Conservation (phyloP, 1,140 invertebrate species). For the Philaenus spumarius region DNA sequence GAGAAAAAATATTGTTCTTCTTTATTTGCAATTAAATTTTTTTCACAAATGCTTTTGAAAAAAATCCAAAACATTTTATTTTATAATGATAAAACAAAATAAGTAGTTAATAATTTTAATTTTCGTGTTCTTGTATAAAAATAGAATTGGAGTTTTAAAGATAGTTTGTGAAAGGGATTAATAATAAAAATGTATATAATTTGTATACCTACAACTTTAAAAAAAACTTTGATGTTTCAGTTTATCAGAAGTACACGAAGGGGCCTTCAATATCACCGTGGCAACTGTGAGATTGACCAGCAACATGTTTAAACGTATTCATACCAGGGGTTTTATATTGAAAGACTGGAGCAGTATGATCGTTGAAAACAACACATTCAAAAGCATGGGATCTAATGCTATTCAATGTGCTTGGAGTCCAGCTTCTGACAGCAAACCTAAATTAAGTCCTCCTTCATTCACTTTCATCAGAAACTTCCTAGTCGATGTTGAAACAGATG, state of each 20-base stretch:
- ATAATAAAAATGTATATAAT: no score
- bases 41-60: no score
- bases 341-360: conserved; percentile 53
- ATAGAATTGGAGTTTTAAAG: not conserved
- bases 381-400: conserved; percentile 46
- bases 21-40: no score
- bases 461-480: conserved; percentile 56
- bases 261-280: conserved; percentile 54
- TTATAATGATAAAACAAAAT: no score
- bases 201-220: no score
- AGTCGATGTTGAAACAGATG: conserved; percentile 43
- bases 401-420: conserved; percentile 39
- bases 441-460: conserved; percentile 41
- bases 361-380: conserved; percentile 57
- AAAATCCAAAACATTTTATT: no score
- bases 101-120: conserved; percentile 10
- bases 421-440: not conserved
- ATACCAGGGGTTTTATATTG: conserved; percentile 47
- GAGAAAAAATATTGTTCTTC: no score
- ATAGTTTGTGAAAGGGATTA: no score
- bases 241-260: conserved; percentile 49
- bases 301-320: conserved; percentile 52
- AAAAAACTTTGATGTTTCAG: conserved; percentile 47
- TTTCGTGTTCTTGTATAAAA: not conserved
- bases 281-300: conserved; percentile 51